These are phyloP conservation scores for Isoperla grammatica DNA, from an alignment of 2,888 invertebrate species.

Conservation along the genomic window DNA sequence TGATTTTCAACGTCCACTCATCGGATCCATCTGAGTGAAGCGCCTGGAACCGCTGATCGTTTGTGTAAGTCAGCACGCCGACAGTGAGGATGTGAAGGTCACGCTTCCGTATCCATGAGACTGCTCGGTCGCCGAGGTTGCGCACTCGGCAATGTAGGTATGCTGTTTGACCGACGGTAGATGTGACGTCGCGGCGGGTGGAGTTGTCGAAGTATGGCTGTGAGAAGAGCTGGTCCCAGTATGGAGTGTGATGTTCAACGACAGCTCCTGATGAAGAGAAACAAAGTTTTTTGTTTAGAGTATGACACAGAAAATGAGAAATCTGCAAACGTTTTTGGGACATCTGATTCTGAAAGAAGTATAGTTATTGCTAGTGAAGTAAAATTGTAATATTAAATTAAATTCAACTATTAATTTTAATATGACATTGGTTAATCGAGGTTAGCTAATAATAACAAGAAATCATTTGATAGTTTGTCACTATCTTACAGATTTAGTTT, in stretches of 20 bases:
- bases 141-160: constrained; percentile 79
- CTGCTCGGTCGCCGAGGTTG: constrained; percentile 83
- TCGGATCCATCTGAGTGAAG: constrained; percentile 65
- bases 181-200: constrained; percentile 75
- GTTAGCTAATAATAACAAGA: too few relatives aligned
- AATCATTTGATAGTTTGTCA: too few relatives aligned
- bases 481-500: too few relatives aligned
- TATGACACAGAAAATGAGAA: too few relatives aligned
- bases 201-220: constrained; percentile 88
- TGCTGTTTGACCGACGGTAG: constrained; percentile 82
- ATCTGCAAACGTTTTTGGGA: too few relatives aligned
- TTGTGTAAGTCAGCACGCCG: constrained; percentile 66
- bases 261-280: constrained; percentile 32
- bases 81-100: constrained; percentile 73
- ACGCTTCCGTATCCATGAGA: constrained; percentile 80
- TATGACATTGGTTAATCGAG: too few relatives aligned
- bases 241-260: constrained; percentile 33
- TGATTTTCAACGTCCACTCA: constrained; percentile 66
- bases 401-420: too few relatives aligned
- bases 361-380: too few relatives aligned
- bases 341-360: too few relatives aligned
- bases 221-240: constrained; percentile 64
- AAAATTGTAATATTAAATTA: too few relatives aligned
- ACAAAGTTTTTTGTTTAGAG: background rate
- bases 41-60: constrained; percentile 65